Conservation (phyloP, 2,888 invertebrate species). For the Synergus japonicus region DNA sequence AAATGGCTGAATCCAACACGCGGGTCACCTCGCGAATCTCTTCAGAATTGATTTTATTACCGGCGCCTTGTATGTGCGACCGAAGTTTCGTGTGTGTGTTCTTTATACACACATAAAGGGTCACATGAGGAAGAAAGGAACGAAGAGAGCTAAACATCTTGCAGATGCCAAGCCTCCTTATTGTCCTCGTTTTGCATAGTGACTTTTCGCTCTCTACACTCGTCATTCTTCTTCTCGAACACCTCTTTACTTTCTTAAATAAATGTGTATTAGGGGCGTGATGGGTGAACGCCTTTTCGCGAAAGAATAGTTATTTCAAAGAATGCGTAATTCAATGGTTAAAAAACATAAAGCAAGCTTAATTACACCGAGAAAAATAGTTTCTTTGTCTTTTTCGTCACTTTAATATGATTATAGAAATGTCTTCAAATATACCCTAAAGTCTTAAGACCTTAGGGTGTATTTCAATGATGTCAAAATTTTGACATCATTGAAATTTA, state of each 20-base stretch:
- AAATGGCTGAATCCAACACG: constrained; percentile 8
- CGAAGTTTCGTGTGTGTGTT: not conserved
- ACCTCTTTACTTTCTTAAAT: constrained; percentile 50
- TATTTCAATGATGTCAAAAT: no score
- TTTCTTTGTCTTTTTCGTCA: no score
- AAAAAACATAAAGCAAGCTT: no score
- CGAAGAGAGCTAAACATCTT: constrained; percentile 8
- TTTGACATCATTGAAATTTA: not conserved
- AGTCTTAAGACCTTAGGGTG: no score
- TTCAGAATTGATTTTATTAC: constrained; percentile 13
- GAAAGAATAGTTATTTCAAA: not conserved
- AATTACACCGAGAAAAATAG: no score
- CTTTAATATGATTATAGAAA: no score
- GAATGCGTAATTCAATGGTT: no score
- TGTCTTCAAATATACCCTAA: no score
- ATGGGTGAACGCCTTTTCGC: constrained; percentile 51
- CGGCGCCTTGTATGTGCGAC: not conserved
- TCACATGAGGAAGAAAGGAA: not conserved
- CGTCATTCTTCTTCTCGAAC: constrained; percentile 53
- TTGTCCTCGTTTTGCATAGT: constrained; percentile 29
- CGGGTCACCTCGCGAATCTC: constrained; percentile 5
- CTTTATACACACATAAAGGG: not conserved
- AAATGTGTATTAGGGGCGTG: constrained; percentile 52
- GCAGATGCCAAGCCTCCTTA: constrained; percentile 23
- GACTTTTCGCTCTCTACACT: constrained; percentile 44